Evolutionary conservation across 2,888 invertebrate species (phyloP).

Genomic region (Drosophila fungiperda): DNA sequence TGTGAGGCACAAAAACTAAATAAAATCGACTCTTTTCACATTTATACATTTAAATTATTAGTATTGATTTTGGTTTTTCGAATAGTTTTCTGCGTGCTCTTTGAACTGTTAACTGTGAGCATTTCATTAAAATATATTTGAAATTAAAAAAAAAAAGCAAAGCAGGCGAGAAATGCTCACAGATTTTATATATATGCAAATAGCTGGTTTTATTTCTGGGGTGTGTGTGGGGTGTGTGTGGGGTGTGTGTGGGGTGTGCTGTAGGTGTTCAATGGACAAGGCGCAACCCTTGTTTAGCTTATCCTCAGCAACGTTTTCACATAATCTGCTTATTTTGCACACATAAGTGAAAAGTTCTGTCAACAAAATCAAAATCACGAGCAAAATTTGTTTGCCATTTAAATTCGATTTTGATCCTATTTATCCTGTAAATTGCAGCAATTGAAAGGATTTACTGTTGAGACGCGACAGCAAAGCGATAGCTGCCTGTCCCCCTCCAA

Average conservation of each 20-base stretch:
- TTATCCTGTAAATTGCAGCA: slow-evolving; percentile 83
- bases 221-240: slow-evolving; percentile 4
- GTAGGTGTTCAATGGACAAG: slow-evolving; percentile 61
- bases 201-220: slow-evolving; percentile 4
- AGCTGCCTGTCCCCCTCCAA: not conserved
- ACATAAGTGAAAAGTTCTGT: slow-evolving; percentile 83
- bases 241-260: slow-evolving; percentile 29
- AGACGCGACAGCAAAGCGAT: slow-evolving; percentile 32
- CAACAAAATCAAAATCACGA: slow-evolving; percentile 76
- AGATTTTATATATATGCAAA: slow-evolving; percentile 34
- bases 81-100: slow-evolving; percentile 47
- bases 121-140: slow-evolving; percentile 68
- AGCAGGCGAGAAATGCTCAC: not conserved
- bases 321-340: slow-evolving; percentile 78
- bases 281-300: slow-evolving; percentile 63
- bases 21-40: slow-evolving; percentile 66
- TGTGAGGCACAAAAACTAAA: slow-evolving; percentile 64
- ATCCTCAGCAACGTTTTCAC: slow-evolving; percentile 40
- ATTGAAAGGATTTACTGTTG: slow-evolving; percentile 82
- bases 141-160: slow-evolving; percentile 14
- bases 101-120: slow-evolving; percentile 57
- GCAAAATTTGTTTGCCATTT: slow-evolving; percentile 83
- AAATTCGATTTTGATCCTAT: slow-evolving; percentile 84
- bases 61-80: slow-evolving; percentile 30
- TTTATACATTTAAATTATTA: slow-evolving; percentile 29